These are phyloP conservation scores for Phoenoteleia sp. DNA, from an alignment of 2,888 invertebrate genomes.

Conservation along the genomic window DNA sequence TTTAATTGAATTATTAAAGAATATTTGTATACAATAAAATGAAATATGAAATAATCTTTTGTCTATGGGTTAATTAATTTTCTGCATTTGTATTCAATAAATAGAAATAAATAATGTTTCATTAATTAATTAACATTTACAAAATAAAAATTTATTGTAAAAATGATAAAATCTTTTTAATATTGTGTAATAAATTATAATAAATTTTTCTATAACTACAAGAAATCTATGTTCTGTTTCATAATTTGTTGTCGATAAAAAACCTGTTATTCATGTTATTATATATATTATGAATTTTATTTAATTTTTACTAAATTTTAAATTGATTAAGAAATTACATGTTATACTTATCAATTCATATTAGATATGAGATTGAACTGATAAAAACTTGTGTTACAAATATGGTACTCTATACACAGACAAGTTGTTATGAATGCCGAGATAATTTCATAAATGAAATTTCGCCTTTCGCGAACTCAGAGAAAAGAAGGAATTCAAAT, in stretches of 20 bases:
- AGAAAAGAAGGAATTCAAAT: too few relatives aligned
- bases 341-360: slow-evolving; percentile 13
- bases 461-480: background rate
- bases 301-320: background rate
- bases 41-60: too few relatives aligned
- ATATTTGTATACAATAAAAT: too few relatives aligned
- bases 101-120: too few relatives aligned
- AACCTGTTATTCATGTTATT: background rate
- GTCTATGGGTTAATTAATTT: too few relatives aligned
- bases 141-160: too few relatives aligned
- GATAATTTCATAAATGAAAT: background rate
- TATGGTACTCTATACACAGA: background rate
- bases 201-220: too few relatives aligned
- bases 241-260: background rate
- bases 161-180: too few relatives aligned
- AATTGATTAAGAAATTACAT: background rate
- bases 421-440: background rate
- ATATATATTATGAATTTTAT: background rate
- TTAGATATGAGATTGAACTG: slow-evolving; percentile 12
- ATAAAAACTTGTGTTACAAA: slow-evolving; percentile 24
- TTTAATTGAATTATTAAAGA: too few relatives aligned
- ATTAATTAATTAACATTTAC: too few relatives aligned
- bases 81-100: too few relatives aligned
- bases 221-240: background rate
- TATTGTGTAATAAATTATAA: too few relatives aligned